Base-by-base conservation (phyloP, 1,140 invertebrate genomes). In the Acromyrmex echinatior region DNA sequence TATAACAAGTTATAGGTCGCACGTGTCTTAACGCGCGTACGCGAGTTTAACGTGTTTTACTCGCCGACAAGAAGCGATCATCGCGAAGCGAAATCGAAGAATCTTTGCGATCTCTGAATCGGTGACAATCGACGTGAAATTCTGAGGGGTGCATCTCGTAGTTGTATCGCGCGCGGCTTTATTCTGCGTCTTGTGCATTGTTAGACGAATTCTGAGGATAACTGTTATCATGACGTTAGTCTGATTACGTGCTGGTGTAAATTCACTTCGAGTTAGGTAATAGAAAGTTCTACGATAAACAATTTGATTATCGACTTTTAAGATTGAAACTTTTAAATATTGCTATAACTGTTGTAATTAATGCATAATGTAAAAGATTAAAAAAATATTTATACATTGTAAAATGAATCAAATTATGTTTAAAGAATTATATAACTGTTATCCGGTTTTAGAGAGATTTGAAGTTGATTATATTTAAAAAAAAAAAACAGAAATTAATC, bases 1-100 rank as follows among this genome's bases (percentile, higher is more conserved):
- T 90, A 92, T 45, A 45, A 45, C 63, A 86, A 91, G 86, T 85
- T 78, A 91, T 86, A 88, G 86, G 87, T 91, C 86, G 89, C 77
- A 73, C 51, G 86, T 76, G 39, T 51, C 73, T 39, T 51, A 21
- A 62, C 53, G 76, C 14, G 68, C 60, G 35, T 60, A 56, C 51
- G 25, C 28, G 14, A 78, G 78, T 39, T 21, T 21, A 56, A 56
- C 79, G 66, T 35, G 65, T 81, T 56, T 68, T 56, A 3, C 35
- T 21, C 3, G 5, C 3, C 51, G 84, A 89, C 58, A 45, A 77
- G 63, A 82, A 87, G 63, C 53, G 12, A 78, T 56, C 68, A 21
- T 60, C 35, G 39, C 25, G 31, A 70, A 70, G n/a, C 31, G 1
- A 39, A 12, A 56, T 56, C 60, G 39, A 21, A n/a, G 12, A n/a